Evolutionary conservation across 2,888 invertebrate species (phyloP), one percentile per base, ranked within the genome.

Genomic region (Monochamus alternatus): DNA sequence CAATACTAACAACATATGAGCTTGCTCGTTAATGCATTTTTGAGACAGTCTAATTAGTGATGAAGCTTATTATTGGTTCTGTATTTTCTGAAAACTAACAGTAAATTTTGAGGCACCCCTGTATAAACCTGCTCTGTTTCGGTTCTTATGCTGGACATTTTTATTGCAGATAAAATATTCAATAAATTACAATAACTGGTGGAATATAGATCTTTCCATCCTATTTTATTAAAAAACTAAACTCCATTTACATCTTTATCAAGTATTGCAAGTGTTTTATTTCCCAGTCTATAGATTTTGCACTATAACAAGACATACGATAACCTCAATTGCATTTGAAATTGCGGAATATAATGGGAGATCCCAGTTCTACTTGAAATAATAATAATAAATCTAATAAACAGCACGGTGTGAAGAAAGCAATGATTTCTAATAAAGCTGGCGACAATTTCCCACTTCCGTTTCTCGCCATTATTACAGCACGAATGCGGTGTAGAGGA

Each of bases 371-470:
- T 52, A 22, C 31, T 59, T 68, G 72, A 64, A 75, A 68, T 75
- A 63, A 67, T 64, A 59, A 74, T 75, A 63, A 75, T 75, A 75
- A 75, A 75, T 75, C 75, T 72, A 32, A 58, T 63, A 67, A 67
- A 68, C 68, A 70, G 64, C 66, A 58, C 43, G 58, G 72, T 67
- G 72, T 62, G 75, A 67, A 75, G 68, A 63, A 72, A 72, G 72
- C 67, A 67, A 72, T 72, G 68, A 75, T 72, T 75, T 62, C 72
- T 75, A 68, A 75, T 75, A 72, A 70, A 75, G 62, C 59, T 55
- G 68, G 63, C 66, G 72, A 67, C 72, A 32, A 66, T 66, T 75
- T 74, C 60, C 65, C 63, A 43, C 62, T 75, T 72, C 68, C 72
- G 47, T 55, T 22, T 71, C 68, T 51, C 67, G 64, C 72, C 52